Evolutionary conservation across 2,113 vertebrate species (phyloP).

Genomic region (Gallinago paraguaiae): DNA sequence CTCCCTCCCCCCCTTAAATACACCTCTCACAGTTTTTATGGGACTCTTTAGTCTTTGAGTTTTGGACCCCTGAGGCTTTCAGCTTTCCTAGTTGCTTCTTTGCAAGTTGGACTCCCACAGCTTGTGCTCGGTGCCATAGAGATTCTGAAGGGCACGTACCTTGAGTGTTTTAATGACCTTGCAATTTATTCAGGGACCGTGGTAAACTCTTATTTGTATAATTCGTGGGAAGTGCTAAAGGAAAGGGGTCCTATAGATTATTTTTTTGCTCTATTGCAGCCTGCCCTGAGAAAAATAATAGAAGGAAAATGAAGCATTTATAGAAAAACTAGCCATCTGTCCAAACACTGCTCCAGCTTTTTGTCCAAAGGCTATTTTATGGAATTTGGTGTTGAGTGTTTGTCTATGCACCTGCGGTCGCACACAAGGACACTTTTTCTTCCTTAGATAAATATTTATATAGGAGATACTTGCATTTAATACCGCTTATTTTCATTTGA

Average conservation of each 20-base stretch:
- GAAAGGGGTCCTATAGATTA: not conserved
- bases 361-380: constrained; percentile 48
- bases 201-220: not conserved
- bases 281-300: not conserved
- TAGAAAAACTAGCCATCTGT: constrained; percentile 47
- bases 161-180: not conserved
- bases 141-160: not conserved
- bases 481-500: not conserved
- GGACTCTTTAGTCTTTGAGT: not conserved
- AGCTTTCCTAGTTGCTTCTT: not conserved
- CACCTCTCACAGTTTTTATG: not conserved
- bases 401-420: constrained; percentile 36
- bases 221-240: not conserved
- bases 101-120: not conserved
- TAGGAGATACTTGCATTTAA: not conserved
- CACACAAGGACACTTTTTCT: constrained; percentile 25
- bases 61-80: not conserved
- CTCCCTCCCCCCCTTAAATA: not conserved
- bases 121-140: not conserved
- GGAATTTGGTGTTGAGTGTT: not conserved
- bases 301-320: not conserved
- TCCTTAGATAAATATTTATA: constrained; percentile 21
- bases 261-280: not conserved
- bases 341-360: constrained; percentile 50
- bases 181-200: not conserved